These are phyloP conservation scores for Tyrannus savana DNA, from an alignment of 2,113 vertebrate genomes.

Conservation along the genomic window DNA sequence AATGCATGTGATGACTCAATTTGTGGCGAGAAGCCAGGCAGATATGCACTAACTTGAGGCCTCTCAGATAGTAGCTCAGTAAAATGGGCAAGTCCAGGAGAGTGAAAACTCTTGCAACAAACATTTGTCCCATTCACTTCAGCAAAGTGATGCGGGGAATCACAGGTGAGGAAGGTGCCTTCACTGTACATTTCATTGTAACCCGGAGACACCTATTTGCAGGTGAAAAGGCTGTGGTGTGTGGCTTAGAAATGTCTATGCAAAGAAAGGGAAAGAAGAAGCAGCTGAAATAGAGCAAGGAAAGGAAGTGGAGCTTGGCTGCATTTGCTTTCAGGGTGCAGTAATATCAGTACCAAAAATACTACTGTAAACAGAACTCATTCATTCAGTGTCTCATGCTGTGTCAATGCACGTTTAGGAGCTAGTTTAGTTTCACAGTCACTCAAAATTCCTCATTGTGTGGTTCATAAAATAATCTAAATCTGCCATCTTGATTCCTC, in stretches of 20 bases:
- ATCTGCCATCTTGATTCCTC: not conserved
- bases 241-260: not conserved
- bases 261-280: not conserved
- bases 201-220: not conserved
- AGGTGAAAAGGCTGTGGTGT: not conserved
- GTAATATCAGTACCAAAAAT: fast-evolving
- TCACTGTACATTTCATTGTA: not conserved
- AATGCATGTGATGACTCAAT: not conserved
- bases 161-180: not conserved
- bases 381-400: not conserved
- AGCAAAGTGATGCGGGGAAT: fast-evolving
- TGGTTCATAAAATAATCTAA: not conserved
- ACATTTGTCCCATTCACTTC: not conserved
- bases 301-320: not conserved
- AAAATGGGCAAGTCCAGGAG: not conserved
- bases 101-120: not conserved
- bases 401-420: not conserved
- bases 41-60: not conserved
- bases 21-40: not conserved
- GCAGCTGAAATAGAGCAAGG: not conserved
- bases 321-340: not conserved
- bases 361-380: not conserved
- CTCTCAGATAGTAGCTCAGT: not conserved
- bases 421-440: not conserved
- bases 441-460: not conserved